phyloP scores from a whole-genome alignment of 2,797 vertebrate species.

The Phataginus tetradactyla region DNA sequence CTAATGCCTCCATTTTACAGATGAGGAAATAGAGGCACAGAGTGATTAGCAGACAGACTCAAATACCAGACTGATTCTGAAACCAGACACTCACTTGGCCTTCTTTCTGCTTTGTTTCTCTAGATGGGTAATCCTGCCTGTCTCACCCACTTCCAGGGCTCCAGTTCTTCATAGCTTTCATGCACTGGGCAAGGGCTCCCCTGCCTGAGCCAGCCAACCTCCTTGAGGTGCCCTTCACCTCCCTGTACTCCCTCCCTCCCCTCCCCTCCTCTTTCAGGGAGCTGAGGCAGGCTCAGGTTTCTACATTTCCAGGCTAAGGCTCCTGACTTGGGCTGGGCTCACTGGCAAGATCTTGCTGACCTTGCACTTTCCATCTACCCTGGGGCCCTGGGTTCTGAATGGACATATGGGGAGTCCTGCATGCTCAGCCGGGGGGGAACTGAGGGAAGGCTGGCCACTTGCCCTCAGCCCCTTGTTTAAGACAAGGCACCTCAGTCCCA shows the following conservation, averaged over 20 bases:
- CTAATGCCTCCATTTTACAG: conserved; percentile 21
- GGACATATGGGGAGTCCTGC: not conserved
- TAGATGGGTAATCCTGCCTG: not conserved
- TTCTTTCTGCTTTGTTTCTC: conserved; percentile 1
- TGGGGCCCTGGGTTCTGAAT: not conserved
- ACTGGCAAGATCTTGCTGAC: conserved; percentile 23
- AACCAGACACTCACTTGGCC: not conserved
- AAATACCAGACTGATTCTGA: not conserved
- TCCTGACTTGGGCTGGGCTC: conserved; percentile 38
- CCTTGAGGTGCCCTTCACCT: conserved; percentile 49
- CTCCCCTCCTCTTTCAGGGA: not conserved
- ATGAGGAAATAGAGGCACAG: not conserved
- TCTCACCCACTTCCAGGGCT: not conserved
- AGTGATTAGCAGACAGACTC: not conserved
- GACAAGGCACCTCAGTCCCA: not conserved
- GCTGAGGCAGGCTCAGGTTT: conserved; percentile 62
- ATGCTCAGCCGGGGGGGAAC: not conserved
- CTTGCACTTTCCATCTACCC: conserved; percentile 5
- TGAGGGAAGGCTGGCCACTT: not conserved
- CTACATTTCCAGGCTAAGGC: conserved; percentile 39
- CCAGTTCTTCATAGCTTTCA: not conserved
- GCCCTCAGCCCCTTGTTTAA: not conserved
- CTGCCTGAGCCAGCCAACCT: conserved; percentile 13
- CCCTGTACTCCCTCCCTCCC: not conserved
- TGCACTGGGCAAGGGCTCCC: not conserved